Conservation (phyloP, 2,888 invertebrate species). For the Epinotia ramella region DNA sequence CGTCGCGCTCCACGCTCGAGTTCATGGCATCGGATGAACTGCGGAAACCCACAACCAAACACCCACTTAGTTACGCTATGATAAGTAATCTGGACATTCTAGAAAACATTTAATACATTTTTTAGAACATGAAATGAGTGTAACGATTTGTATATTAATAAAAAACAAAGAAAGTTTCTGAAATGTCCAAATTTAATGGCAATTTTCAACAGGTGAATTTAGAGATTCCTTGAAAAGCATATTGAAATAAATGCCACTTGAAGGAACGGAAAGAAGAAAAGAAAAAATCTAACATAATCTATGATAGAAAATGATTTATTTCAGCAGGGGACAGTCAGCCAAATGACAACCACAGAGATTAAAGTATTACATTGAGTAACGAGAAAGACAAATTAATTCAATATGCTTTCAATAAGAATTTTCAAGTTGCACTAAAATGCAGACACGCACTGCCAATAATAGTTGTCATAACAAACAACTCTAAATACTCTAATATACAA, state of each 20-base stretch:
- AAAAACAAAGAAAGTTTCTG: constrained; percentile 52
- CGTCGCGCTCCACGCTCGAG: constrained; percentile 82
- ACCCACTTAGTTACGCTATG: constrained; percentile 83
- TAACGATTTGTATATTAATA: background rate
- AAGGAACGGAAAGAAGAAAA: constrained; percentile 47
- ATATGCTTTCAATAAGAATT: constrained; percentile 75
- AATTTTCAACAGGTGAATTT: constrained; percentile 72
- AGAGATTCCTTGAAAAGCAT: constrained; percentile 77
- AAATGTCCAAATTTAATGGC: constrained; percentile 69
- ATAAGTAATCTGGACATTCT: constrained; percentile 66
- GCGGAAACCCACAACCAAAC: constrained; percentile 84
- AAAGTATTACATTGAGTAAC: constrained; percentile 47
- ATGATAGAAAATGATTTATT: constrained; percentile 15
- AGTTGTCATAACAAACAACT: constrained; percentile 65
- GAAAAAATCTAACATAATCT: constrained; percentile 26
- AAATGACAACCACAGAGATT: constrained; percentile 47
- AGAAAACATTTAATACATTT: constrained; percentile 61
- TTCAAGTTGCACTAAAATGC: constrained; percentile 86
- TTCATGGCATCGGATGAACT: constrained; percentile 82
- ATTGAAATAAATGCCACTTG: constrained; percentile 75
- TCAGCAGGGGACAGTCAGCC: constrained; percentile 31
- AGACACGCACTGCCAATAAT: constrained; percentile 84
- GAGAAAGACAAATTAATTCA: constrained; percentile 70
- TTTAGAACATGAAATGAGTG: constrained; percentile 16
- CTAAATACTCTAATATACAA: constrained; percentile 71